These are phyloP conservation scores for Steinernema carpocapsae DNA, from an alignment of 2,888 invertebrate genomes.

Conservation along the genomic window DNA sequence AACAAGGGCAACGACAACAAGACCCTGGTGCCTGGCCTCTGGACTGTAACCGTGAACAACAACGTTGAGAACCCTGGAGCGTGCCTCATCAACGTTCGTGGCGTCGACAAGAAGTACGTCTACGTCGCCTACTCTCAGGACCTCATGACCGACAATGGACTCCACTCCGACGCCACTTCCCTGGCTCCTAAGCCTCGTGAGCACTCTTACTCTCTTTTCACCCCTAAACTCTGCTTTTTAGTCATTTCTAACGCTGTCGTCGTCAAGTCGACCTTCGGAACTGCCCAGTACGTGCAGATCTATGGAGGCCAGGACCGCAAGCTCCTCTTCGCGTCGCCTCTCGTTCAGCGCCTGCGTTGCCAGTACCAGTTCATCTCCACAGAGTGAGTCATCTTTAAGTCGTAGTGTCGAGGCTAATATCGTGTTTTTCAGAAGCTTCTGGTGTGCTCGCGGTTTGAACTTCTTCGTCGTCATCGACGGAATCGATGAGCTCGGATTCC, in stretches of 20 bases:
- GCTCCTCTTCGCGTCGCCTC: constrained; percentile 53
- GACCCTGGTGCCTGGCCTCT: constrained; percentile 31
- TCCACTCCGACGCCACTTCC: constrained; percentile 7
- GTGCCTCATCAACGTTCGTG: constrained; percentile 35
- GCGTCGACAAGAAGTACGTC: constrained; percentile 13
- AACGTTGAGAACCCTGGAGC: constrained; percentile 24
- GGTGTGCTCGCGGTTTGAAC: constrained; percentile 44
- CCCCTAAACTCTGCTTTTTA: neutral
- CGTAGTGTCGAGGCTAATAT: neutral
- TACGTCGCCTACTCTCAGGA: constrained; percentile 36
- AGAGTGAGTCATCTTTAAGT: constrained; percentile 36
- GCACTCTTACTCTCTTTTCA: neutral
- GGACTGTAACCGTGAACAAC: constrained; percentile 26
- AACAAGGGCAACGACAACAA: neutral
- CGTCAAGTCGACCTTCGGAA: constrained; percentile 30
- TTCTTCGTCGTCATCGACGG: constrained; percentile 54
- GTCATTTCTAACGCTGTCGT: constrained; percentile 2
- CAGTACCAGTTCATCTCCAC: constrained; percentile 49
- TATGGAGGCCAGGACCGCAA: constrained; percentile 48
- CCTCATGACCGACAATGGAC: constrained; percentile 3
- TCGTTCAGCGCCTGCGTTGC: constrained; percentile 47
- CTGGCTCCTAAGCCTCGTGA: neutral
- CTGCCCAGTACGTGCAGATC: constrained; percentile 48
- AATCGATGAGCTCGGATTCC: constrained; percentile 51
- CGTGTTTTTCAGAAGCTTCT: constrained; percentile 49